phyloP scores from a whole-genome alignment of 1,140 invertebrate species.

The Bombus sibiricus region DNA sequence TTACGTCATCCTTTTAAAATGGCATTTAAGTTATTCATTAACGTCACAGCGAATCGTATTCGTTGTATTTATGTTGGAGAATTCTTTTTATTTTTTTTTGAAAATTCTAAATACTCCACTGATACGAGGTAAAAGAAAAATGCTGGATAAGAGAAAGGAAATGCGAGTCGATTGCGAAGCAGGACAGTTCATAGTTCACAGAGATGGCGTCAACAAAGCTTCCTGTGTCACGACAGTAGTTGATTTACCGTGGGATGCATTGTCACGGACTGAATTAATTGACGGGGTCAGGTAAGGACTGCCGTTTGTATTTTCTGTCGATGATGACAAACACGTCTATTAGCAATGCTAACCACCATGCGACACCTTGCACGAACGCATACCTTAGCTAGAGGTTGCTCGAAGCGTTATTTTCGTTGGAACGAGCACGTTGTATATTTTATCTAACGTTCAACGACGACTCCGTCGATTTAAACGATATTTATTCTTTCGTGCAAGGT shows the following conservation, averaged over 20 bases:
- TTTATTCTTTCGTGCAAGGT: no score
- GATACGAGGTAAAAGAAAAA: not conserved
- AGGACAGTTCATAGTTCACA: not conserved
- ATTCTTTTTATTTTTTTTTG: not conserved
- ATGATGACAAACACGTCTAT: constrained; percentile 54
- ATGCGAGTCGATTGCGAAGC: not conserved
- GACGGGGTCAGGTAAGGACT: not conserved
- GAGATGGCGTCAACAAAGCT: not conserved
- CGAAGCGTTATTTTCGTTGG: not conserved
- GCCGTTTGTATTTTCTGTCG: not conserved
- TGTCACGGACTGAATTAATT: constrained; percentile 10
- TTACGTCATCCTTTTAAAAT: not conserved
- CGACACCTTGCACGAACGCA: not conserved
- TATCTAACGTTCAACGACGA: not conserved
- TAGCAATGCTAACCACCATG: constrained; percentile 46
- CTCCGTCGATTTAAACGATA: no score
- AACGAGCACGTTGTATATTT: not conserved
- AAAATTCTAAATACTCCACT: not conserved
- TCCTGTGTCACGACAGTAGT: not conserved
- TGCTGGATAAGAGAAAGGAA: not conserved
- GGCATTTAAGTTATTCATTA: not conserved
- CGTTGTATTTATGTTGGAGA: not conserved
- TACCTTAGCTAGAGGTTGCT: not conserved
- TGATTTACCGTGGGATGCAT: not conserved
- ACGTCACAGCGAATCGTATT: not conserved